A percentile compares a stretch with the other conserved stretches of the same genome.
These are phyloP conservation scores for Sarcophaga caerulescens DNA, from an alignment of 2,888 invertebrate species.

Conservation along the genomic window DNA sequence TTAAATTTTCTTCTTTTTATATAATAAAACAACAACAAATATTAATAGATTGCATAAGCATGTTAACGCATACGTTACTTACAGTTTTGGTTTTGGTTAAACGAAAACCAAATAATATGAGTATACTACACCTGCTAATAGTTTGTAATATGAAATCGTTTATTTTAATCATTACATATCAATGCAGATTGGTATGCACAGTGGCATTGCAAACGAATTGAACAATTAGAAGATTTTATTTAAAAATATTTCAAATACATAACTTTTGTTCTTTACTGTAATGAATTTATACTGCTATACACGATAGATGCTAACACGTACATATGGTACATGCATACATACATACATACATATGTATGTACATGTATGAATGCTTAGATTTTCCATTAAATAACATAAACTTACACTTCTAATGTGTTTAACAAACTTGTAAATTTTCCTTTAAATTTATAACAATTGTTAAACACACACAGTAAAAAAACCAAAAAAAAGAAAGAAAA, in stretches of 20 bases:
- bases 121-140: slow-evolving; percentile 25
- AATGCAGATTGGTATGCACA: background rate
- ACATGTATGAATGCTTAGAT: slow-evolving; percentile 5
- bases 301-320: background rate
- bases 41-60: slow-evolving; percentile 28
- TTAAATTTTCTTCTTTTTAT: slow-evolving; percentile 1
- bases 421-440: slow-evolving; percentile 66
- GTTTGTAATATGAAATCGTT: slow-evolving; percentile 35
- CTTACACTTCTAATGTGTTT: slow-evolving; percentile 66
- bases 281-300: background rate
- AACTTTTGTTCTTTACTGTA: background rate
- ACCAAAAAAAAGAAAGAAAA: background rate
- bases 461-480: slow-evolving; percentile 28
- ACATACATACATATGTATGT: too few species aligned
- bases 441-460: slow-evolving; percentile 64
- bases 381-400: slow-evolving; percentile 56
- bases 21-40: background rate
- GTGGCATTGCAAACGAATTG: background rate
- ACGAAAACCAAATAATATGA: slow-evolving; percentile 26
- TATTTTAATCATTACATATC: slow-evolving; percentile 12
- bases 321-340: background rate
- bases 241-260: background rate
- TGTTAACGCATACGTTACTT: slow-evolving; percentile 40
- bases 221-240: too few species aligned
- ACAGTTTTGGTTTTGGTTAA: too few species aligned